phyloP scores from a whole-genome alignment of 2,113 vertebrate genomes.

The Bothrops jararaca region DNA sequence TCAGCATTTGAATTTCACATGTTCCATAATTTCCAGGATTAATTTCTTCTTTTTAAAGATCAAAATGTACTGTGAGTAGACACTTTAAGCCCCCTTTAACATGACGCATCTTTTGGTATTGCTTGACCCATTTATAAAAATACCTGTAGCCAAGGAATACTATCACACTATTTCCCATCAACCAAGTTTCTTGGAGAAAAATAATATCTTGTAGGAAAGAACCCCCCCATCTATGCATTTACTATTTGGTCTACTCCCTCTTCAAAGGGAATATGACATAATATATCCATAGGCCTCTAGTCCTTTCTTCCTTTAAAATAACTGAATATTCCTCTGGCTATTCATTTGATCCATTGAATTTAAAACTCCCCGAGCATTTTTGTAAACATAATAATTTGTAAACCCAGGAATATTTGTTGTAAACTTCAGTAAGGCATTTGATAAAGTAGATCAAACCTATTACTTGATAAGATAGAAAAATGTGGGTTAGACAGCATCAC shows the following conservation, averaged over 20 bases:
- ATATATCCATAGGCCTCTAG: neutral
- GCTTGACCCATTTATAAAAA: neutral
- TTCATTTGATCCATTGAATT: neutral
- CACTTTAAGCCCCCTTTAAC: neutral
- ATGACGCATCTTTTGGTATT: neutral
- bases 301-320: neutral
- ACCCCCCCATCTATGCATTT: neutral
- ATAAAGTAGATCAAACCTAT: too few species aligned
- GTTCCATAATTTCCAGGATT: neutral
- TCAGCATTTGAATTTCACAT: neutral
- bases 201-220: neutral
- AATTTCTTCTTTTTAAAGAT: neutral
- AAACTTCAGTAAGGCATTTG: neutral
- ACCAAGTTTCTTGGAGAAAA: neutral
- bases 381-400: neutral
- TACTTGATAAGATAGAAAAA: too few species aligned
- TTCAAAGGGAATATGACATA: neutral
- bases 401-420: neutral
- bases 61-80: neutral
- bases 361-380: neutral
- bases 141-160: neutral
- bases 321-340: neutral
- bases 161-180: neutral
- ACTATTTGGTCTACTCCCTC: neutral
- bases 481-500: too few species aligned